Evolutionary conservation across 2,113 vertebrate species (phyloP).

Genomic region (Geothlypis trichas): DNA sequence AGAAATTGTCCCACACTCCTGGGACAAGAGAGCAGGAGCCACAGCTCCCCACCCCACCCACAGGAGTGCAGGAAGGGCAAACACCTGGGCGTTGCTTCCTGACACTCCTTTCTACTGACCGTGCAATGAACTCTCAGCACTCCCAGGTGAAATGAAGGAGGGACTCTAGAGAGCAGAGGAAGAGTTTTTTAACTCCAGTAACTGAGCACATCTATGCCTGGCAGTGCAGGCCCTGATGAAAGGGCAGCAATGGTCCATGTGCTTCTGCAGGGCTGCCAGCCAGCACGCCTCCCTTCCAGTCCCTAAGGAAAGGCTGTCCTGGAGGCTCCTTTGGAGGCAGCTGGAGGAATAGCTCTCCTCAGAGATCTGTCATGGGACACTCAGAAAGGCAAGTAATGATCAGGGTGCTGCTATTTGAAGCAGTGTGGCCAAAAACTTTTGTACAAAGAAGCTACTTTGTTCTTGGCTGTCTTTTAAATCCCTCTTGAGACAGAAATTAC

Average conservation of each 20-base stretch:
- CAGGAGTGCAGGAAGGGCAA: background rate
- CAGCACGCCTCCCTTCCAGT: background rate
- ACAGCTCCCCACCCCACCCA: background rate
- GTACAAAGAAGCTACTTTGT: background rate
- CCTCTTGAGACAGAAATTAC: conserved; percentile 1
- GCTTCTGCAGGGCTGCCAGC: background rate
- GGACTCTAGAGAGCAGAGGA: background rate
- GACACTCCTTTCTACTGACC: background rate
- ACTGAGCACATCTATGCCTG: background rate
- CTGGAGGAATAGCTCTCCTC: background rate
- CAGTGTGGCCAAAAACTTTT: background rate
- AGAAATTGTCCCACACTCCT: background rate
- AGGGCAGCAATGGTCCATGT: background rate
- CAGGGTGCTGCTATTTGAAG: background rate
- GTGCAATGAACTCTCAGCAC: background rate
- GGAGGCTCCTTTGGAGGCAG: background rate
- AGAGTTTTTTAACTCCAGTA: background rate
- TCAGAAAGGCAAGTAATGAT: background rate
- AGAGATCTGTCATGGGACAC: background rate
- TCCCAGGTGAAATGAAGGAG: background rate
- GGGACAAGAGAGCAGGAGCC: background rate
- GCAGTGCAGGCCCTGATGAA: background rate
- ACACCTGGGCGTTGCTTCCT: background rate
- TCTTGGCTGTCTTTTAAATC: background rate
- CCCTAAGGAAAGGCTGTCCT: background rate